A percentile compares a stretch with the other conserved stretches of the same genome.
phyloP scores from a whole-genome alignment of 2,113 vertebrate genomes.

The Ancistrus triradiatus region DNA sequence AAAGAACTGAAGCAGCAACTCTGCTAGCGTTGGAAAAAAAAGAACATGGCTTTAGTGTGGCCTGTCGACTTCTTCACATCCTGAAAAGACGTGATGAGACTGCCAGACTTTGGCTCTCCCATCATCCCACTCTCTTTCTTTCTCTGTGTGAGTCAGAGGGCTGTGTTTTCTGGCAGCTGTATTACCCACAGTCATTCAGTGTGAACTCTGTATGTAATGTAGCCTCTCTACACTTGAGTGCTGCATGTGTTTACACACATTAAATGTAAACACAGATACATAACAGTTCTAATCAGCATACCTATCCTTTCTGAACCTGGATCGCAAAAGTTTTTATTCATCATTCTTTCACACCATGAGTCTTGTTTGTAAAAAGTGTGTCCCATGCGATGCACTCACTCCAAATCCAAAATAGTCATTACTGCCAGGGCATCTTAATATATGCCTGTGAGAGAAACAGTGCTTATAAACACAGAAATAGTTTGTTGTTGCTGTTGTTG shows the following conservation, averaged over 20 bases:
- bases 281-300: too few relatives aligned
- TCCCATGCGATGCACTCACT: too few relatives aligned
- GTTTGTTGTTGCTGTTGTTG: too few relatives aligned
- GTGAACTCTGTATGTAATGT: neutral
- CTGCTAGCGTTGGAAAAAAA: neutral
- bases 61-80: slow-evolving; percentile 23
- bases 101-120: slow-evolving; percentile 29
- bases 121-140: neutral
- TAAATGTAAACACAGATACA: too few relatives aligned
- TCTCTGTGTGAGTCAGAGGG: slow-evolving; percentile 3
- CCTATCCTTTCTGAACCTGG: too few relatives aligned
- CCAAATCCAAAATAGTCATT: too few relatives aligned
- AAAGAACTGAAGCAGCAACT: neutral
- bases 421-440: too few relatives aligned
- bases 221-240: neutral
- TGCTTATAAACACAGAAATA: too few relatives aligned
- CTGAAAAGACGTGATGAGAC: slow-evolving; percentile 31
- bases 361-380: too few relatives aligned
- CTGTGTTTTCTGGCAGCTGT: slow-evolving; percentile 27
- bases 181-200: slow-evolving; percentile 23
- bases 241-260: slow-evolving; percentile 22
- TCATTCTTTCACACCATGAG: too few relatives aligned
- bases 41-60: neutral
- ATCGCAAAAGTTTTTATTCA: too few relatives aligned
- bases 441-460: too few relatives aligned